Evolutionary conservation across 2,888 invertebrate genomes (phyloP), one percentile per base, ranked within the genome.

Genomic region (Odontocerum albicorne): DNA sequence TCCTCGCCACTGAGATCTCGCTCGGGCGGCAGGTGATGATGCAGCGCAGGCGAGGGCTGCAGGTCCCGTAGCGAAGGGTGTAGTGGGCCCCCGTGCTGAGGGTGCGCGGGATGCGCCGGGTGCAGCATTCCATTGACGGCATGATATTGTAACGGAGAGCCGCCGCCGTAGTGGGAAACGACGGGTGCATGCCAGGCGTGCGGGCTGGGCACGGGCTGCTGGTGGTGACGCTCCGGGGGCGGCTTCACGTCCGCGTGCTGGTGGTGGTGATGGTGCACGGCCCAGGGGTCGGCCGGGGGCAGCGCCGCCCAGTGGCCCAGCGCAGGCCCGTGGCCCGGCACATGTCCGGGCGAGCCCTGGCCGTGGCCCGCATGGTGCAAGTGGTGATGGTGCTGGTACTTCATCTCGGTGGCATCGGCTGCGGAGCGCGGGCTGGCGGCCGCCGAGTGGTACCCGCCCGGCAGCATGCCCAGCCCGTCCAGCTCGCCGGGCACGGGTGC

Each of bases 111-210:
- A 63, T 82, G 80, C 60, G 79, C 75, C 66, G 80, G 85, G 54
- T 86, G 86, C 66, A 90, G 81, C 84, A 90, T 90, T 62, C 86
- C 85, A 68, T 88, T 88, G 74, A 86, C 85, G 31, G 84, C 84
- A 67, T 89, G 86, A 67, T 85, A 87, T 67, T 82, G 87, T 51
- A 86, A 72, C 58, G 90, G 92, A 63, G 90, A 91, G 53, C 85
- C 85, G 64, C 89, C 88, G 62, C 88, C 88, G 69, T 92, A 91
- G 75, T 94, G 93, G 54, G 89, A 84, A 45, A 87, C 87, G 53
- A 91, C 90, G 63, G 92, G 92, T 66, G 92, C 90, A 75, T 94
- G 93, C 93, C 94, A 94, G 65, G 90, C 87, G 70, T 92, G 92
- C 38, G 87, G 86, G 62, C 86, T 85, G 42, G 81, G 83, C 64